Evolutionary conservation across 2,113 vertebrate genomes (phyloP).

Genomic region (Ophiodon elongatus): DNA sequence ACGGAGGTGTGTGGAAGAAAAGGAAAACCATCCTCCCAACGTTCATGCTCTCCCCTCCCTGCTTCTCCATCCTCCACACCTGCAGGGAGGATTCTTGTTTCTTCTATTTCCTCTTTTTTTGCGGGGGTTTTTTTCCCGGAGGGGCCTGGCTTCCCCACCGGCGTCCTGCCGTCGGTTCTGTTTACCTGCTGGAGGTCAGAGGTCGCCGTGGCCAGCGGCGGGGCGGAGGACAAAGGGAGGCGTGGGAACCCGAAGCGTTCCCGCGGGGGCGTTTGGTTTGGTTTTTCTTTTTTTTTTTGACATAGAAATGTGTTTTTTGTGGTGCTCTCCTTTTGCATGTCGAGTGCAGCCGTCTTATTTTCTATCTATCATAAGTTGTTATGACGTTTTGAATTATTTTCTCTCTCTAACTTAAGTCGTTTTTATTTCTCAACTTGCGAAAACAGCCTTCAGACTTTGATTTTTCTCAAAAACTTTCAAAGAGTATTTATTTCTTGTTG

Average conservation of each 20-base stretch:
- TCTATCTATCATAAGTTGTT: slow-evolving; percentile 34
- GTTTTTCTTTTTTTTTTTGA: not conserved
- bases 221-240: slow-evolving; percentile 5
- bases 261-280: not conserved
- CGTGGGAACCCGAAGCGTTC: not conserved
- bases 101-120: not conserved
- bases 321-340: slow-evolving; percentile 71
- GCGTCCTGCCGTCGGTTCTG: slow-evolving; percentile 46
- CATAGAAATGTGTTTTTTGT: slow-evolving; percentile 55
- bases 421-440: slow-evolving; percentile 28
- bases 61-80: not conserved
- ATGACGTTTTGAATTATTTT: slow-evolving; percentile 30
- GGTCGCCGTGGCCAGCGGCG: slow-evolving; percentile 18
- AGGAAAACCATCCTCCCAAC: slow-evolving; percentile 15
- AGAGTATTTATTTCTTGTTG: slow-evolving; percentile 64
- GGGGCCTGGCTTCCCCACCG: slow-evolving; percentile 38
- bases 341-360: slow-evolving; percentile 57
- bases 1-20: slow-evolving; percentile 19
- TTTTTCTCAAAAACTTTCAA: slow-evolving; percentile 30
- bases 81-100: slow-evolving; percentile 8
- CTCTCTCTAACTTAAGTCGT: slow-evolving; percentile 11
- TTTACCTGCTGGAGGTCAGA: slow-evolving; percentile 37
- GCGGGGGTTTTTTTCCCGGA: not conserved
- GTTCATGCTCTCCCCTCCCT: slow-evolving; percentile 12
- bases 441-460: slow-evolving; percentile 53